Base-by-base conservation (phyloP, 2,888 invertebrate species). In the Dicranocentrus wangi region DNA sequence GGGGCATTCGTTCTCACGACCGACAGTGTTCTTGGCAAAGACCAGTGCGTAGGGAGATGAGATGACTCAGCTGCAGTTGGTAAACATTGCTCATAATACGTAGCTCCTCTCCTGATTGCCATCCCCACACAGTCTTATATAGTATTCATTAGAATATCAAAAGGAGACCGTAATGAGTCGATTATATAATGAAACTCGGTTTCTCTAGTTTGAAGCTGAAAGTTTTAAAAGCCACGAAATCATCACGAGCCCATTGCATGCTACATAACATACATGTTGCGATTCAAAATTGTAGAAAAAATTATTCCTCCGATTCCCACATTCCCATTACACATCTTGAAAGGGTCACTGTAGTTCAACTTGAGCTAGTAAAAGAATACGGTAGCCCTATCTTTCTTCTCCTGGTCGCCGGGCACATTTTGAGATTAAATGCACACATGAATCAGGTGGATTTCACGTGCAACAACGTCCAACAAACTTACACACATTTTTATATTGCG, bases 241-340 rank as follows among this genome's bases (percentile, higher is more conserved):
- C 28, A 71, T 25, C 71, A 71, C 71, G 71, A 61, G 69, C 17
- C 28, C n/a, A 39, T 55, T 58, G 55, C 69, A 70, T 70, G 71
- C n/a, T n/a, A n/a, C n/a, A n/a, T 21, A 17, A n/a, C 13, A 70
- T 10, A 42, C 19, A 58, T 55, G 21, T 58, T 53, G 21, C 53
- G 32, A 2, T 55, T 21, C 5, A 19, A 61, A 61, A 61, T 61
- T 61, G n/a, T 17, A n/a, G 5, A 10, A 28, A n/a, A 28, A 10
- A 28, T 32, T 13, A 17, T 55, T 55, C 2, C 13, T 55, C 5
- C 1, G 55, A 15, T 10, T 25, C 25, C 25, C 2, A 10, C 15
- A 55, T 21, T 23, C 53, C 3, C 53, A 21, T 5, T 21, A 7
- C 13, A 10, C 3, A 47, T 15, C 47, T n/a, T 3, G 15, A n/a